Conservation (phyloP, 2,888 invertebrate genomes). For the Drosophila kanekoi region DNA sequence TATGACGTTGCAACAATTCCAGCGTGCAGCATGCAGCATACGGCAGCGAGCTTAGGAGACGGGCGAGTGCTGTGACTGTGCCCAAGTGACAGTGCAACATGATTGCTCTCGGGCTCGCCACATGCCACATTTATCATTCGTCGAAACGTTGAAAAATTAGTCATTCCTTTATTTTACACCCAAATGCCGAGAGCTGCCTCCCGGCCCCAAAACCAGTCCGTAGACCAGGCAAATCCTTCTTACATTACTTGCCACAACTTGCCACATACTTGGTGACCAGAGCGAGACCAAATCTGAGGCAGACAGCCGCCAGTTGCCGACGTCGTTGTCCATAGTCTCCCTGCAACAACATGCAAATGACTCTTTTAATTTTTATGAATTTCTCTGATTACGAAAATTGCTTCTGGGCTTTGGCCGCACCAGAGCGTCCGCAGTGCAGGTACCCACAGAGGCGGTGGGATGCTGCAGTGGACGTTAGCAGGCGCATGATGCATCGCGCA, state of each 20-base stretch:
- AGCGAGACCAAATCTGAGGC: not conserved
- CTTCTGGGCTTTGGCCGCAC: constrained; percentile 72
- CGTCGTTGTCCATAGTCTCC: constrained; percentile 25
- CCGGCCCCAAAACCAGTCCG: constrained; percentile 42
- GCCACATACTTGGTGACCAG: constrained; percentile 36
- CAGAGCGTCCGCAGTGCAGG: constrained; percentile 19
- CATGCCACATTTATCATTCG: constrained; percentile 80
- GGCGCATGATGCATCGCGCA: constrained; percentile 78
- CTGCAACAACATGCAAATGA: constrained; percentile 78
- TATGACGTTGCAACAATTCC: constrained; percentile 81
- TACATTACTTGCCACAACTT: constrained; percentile 64
- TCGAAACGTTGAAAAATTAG: constrained; percentile 81
- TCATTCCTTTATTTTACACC: constrained; percentile 81
- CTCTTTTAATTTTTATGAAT: constrained; percentile 81
- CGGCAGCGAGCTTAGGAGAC: constrained; percentile 58
- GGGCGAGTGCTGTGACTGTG: constrained; percentile 28
- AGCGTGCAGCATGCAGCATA: constrained; percentile 33
- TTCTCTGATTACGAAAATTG: constrained; percentile 81
- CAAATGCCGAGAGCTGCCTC: constrained; percentile 75
- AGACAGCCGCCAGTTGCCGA: constrained; percentile 1
- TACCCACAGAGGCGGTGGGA: constrained; percentile 15
- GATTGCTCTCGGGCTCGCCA: constrained; percentile 81
- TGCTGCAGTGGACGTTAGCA: constrained; percentile 41
- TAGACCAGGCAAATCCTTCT: constrained; percentile 64
- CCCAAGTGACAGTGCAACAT: constrained; percentile 80